Percentiles rank a stretch among this genome's conserved stretches.
Conservation (phyloP, 1,140 invertebrate genomes). For the Luehdorfia chinensis region DNA sequence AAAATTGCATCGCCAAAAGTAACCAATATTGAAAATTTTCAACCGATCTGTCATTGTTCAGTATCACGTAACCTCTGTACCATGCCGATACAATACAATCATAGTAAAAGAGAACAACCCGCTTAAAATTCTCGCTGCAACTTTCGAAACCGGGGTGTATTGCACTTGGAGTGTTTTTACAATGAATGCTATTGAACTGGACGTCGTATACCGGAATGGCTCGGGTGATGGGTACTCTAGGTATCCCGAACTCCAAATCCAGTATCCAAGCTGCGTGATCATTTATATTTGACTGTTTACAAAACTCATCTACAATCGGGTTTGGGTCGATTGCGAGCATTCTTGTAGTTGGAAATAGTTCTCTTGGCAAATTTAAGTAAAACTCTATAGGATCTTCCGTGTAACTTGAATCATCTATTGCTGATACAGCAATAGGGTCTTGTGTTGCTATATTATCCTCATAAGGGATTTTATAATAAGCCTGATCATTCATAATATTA, state of each 20-base stretch:
- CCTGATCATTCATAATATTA: conserved; percentile 1
- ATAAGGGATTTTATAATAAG: background rate
- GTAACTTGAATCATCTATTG: conserved; percentile 4
- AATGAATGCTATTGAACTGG: conserved; percentile 44
- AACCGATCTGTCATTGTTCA: conserved; percentile 42
- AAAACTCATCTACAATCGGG: conserved; percentile 55
- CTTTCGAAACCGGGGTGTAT: conserved; percentile 53
- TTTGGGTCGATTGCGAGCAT: conserved; percentile 46
- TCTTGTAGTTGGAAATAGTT: conserved; percentile 42
- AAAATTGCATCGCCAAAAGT: conserved; percentile 37
- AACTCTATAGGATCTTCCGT: conserved; percentile 33
- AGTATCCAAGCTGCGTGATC: conserved; percentile 45
- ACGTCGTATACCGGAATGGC: conserved; percentile 45
- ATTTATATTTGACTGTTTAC: conserved; percentile 35
- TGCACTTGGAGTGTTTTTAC: conserved; percentile 39
- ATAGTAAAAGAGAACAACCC: conserved; percentile 43
- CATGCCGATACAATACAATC: conserved; percentile 44
- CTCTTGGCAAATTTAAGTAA: conserved; percentile 44
- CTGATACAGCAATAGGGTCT: conserved; percentile 3
- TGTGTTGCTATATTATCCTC: conserved; percentile 1
- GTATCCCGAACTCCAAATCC: conserved; percentile 55
- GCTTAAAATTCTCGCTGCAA: conserved; percentile 41
- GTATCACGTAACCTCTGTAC: conserved; percentile 43
- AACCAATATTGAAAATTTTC: conserved; percentile 56
- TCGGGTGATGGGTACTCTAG: conserved; percentile 33